Conservation (phyloP, 2,888 invertebrate species). For the Smittia sp. region DNA sequence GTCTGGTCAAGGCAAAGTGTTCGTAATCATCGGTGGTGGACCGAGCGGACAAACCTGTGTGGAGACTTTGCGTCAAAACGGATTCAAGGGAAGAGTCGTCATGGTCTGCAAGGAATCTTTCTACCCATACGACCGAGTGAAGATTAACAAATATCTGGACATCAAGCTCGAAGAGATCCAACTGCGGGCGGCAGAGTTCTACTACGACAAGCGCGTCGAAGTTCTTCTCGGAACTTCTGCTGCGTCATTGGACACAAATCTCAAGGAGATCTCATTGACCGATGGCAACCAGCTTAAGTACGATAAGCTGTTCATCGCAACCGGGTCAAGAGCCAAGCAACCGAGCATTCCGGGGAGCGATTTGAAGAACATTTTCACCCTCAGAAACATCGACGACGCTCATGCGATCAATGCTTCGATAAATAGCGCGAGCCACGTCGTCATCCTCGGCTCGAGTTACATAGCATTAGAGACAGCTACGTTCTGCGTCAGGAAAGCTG, state of each 20-base stretch:
- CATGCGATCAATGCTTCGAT: conserved; percentile 61
- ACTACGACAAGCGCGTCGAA: conserved; percentile 72
- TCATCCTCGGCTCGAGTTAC: conserved; percentile 87
- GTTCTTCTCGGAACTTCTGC: conserved; percentile 68
- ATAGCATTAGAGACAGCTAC: conserved; percentile 91
- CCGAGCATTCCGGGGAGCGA: conserved; percentile 65
- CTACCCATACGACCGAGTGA: conserved; percentile 90
- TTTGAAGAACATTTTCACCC: conserved; percentile 68
- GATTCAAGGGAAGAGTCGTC: conserved; percentile 74
- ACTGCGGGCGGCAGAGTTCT: conserved; percentile 71
- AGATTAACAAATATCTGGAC: conserved; percentile 72
- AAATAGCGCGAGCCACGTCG: conserved; percentile 68
- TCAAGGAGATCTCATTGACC: conserved; percentile 64
- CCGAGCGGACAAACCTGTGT: conserved; percentile 84
- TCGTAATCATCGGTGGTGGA: conserved; percentile 82
- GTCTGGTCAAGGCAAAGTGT: no score
- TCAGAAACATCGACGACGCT: conserved; percentile 74
- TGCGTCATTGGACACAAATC: conserved; percentile 62
- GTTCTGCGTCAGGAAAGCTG: conserved; percentile 70
- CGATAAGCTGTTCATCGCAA: conserved; percentile 76
- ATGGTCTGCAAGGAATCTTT: conserved; percentile 76
- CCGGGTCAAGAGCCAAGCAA: conserved; percentile 72
- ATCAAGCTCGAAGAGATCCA: conserved; percentile 66
- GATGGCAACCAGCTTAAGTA: conserved; percentile 68
- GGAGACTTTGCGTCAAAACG: conserved; percentile 85